These are phyloP conservation scores for Marmota monax DNA, from an alignment of 2,113 vertebrate genomes.

Conservation along the genomic window DNA sequence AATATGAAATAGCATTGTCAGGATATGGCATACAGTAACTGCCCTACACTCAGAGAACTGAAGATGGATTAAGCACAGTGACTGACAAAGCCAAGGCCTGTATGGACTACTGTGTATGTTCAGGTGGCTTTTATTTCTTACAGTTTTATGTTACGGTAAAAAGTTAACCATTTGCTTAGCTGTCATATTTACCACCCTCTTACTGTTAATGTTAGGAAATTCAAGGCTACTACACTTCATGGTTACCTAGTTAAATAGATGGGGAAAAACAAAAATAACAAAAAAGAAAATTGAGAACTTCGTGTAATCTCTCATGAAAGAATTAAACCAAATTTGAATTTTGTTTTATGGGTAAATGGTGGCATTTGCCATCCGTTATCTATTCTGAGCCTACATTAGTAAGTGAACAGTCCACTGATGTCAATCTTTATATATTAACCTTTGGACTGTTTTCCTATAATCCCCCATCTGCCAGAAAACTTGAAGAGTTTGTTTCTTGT, in stretches of 20 bases:
- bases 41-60: not conserved
- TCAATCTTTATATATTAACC: not conserved
- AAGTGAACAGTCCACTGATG: not conserved
- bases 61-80: not conserved
- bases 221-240: not conserved
- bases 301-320: not conserved
- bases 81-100: slow-evolving; percentile 33
- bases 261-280: not conserved
- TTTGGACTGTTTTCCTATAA: not conserved
- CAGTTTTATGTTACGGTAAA: not conserved
- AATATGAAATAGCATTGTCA: slow-evolving; percentile 6
- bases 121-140: slow-evolving; percentile 11
- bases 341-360: not conserved
- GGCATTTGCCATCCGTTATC: not conserved
- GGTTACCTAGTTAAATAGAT: not conserved
- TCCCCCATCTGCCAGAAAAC: slow-evolving; percentile 39
- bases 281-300: not conserved
- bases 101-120: not conserved
- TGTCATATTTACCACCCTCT: not conserved
- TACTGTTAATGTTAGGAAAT: not conserved
- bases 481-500: slow-evolving; percentile 63
- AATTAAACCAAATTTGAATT: not conserved
- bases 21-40: not conserved
- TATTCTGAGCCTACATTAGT: not conserved
- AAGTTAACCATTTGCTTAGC: not conserved